A percentile compares a stretch with the other conserved stretches of the same genome.
These are phyloP conservation scores for Dolichomitus sp. DNA, from an alignment of 2,888 invertebrate species.

Conservation along the genomic window DNA sequence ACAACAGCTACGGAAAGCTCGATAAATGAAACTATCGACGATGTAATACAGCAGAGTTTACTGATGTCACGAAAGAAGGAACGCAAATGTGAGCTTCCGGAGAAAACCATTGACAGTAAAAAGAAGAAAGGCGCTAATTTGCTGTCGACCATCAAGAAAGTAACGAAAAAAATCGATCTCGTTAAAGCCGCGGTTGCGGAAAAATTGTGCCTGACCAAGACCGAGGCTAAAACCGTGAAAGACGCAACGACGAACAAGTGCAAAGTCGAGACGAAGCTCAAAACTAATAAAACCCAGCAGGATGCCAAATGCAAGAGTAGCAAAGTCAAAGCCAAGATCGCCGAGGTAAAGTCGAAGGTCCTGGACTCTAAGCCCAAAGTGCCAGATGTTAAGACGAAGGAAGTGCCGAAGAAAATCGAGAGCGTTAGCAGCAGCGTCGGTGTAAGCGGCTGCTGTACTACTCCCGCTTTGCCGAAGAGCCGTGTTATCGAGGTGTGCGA, in stretches of 20 bases:
- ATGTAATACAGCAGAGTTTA: conserved; percentile 82
- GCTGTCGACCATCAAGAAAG: conserved; percentile 81
- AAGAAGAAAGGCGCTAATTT: conserved; percentile 72
- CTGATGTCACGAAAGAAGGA: conserved; percentile 82
- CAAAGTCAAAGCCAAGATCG: conserved; percentile 71
- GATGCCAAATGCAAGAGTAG: conserved; percentile 69
- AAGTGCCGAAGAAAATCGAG: conserved; percentile 52
- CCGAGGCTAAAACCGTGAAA: conserved; percentile 65
- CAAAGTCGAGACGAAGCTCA: conserved; percentile 67
- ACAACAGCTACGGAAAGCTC: conserved; percentile 78
- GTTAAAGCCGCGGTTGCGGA: conserved; percentile 78
- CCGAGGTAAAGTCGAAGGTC: conserved; percentile 68
- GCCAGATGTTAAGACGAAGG: conserved; percentile 61
- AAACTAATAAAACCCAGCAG: conserved; percentile 70
- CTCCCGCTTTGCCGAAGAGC: conserved; percentile 33
- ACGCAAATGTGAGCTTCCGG: conserved; percentile 74
- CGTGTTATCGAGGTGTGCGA: conserved; percentile 66
- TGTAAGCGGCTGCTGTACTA: conserved; percentile 28
- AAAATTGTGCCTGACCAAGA: conserved; percentile 71
- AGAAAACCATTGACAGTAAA: conserved; percentile 54
- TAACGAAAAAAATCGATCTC: conserved; percentile 85
- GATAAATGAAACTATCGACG: conserved; percentile 84
- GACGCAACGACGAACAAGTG: conserved; percentile 59
- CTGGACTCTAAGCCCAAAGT: conserved; percentile 67
- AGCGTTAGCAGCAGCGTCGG: conserved; percentile 12